phyloP scores from a whole-genome alignment of 2,888 invertebrate genomes.

The Andrena dorsata region DNA sequence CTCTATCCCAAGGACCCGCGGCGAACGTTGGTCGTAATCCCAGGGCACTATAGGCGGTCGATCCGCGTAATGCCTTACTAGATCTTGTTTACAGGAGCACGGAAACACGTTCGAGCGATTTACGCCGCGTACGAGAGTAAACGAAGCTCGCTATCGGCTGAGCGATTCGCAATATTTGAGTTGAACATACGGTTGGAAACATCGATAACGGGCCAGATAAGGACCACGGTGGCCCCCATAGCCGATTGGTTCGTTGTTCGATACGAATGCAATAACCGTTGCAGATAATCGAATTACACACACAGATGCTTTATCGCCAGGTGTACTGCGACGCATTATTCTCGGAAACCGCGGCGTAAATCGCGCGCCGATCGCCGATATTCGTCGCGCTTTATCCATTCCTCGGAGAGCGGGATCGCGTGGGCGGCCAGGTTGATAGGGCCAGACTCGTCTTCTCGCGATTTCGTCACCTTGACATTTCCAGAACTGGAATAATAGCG shows the following conservation, averaged over 20 bases:
- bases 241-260: conserved; percentile 49
- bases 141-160: conserved; percentile 48
- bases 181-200: conserved; percentile 64
- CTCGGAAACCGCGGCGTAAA: conserved; percentile 48
- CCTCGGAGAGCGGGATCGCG: conserved; percentile 8
- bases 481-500: neutral
- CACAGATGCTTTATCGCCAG: conserved; percentile 67
- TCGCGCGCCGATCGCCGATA: conserved; percentile 33
- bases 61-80: conserved; percentile 20
- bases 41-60: conserved; percentile 13
- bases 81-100: conserved; percentile 52
- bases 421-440: conserved; percentile 15
- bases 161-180: conserved; percentile 70
- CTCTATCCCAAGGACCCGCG: conserved; percentile 19
- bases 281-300: conserved; percentile 72
- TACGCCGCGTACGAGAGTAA: conserved; percentile 49
- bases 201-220: conserved; percentile 68
- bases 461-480: conserved; percentile 39
- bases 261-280: conserved; percentile 68
- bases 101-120: conserved; percentile 39
- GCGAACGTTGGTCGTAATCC: conserved; percentile 32
- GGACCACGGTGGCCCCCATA: conserved; percentile 28
- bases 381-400: conserved; percentile 24
- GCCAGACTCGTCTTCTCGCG: neutral
- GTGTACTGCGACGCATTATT: conserved; percentile 66